Conservation (phyloP, 2,888 invertebrate species). For the Brachypalpus laphriformis region DNA sequence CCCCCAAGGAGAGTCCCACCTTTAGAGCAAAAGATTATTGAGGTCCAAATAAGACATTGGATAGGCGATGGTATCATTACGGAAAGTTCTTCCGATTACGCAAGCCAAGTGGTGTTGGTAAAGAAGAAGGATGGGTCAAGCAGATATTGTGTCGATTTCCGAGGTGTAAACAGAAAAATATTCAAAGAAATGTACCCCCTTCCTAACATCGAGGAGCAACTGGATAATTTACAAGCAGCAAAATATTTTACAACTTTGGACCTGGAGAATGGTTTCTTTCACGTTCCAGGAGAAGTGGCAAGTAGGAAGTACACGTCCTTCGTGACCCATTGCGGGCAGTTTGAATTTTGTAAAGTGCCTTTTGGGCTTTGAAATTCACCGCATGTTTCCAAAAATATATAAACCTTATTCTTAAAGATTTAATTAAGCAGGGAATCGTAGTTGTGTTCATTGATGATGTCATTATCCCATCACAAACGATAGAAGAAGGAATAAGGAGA, state of each 20-base stretch:
- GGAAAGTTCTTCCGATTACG: conserved; percentile 67
- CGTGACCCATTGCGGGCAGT: conserved; percentile 3
- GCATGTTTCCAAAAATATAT: conserved; percentile 6
- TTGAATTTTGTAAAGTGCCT: conserved; percentile 3
- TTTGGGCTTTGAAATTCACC: conserved; percentile 3
- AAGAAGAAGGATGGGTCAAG: conserved; percentile 68
- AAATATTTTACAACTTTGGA: not conserved
- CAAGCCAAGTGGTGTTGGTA: conserved; percentile 54
- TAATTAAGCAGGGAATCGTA: not conserved
- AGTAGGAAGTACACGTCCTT: not conserved
- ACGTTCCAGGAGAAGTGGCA: not conserved
- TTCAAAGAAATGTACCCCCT: not conserved
- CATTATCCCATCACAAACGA: not conserved
- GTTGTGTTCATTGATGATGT: not conserved
- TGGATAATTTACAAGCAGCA: not conserved
- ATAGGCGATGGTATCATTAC: conserved; percentile 29
- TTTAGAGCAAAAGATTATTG: conserved; percentile 29
- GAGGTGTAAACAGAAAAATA: conserved; percentile 4
- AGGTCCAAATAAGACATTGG: conserved; percentile 29
- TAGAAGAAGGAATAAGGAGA: not conserved
- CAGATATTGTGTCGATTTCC: not conserved
- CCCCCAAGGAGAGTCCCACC: conserved; percentile 42
- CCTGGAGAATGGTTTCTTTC: not conserved
- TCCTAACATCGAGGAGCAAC: conserved; percentile 1
- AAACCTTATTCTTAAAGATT: not conserved